Percentiles rank a stretch among this genome's conserved stretches.
phyloP scores from a whole-genome alignment of 1,140 invertebrate genomes.

The Armadillidium nasatum region DNA sequence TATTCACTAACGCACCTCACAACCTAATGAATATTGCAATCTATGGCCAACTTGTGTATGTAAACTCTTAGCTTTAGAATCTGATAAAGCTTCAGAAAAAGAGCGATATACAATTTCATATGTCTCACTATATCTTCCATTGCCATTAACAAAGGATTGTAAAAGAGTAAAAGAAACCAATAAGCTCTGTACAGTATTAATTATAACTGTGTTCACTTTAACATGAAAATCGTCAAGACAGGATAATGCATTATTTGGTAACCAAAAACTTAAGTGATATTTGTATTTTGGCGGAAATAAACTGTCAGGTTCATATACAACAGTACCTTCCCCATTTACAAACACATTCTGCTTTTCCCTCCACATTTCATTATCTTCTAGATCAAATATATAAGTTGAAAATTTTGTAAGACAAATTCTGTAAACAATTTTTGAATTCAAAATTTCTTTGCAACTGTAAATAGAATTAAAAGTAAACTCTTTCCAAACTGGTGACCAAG shows the following conservation, averaged over 20 bases:
- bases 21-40: constrained; percentile 25
- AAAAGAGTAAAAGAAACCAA: constrained; percentile 23
- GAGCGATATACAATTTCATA: constrained; percentile 30
- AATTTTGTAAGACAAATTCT: neutral
- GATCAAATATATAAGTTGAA: neutral
- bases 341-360: constrained; percentile 3
- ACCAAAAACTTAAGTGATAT: constrained; percentile 44
- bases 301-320: constrained; percentile 26
- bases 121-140: constrained; percentile 20
- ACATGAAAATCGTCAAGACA: neutral
- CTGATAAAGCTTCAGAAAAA: constrained; percentile 28
- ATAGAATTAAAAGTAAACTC: neutral
- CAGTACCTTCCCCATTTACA: neutral
- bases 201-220: constrained; percentile 21
- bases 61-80: constrained; percentile 28
- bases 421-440: neutral
- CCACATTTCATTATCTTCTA: constrained; percentile 32
- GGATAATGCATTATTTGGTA: neutral
- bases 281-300: constrained; percentile 34
- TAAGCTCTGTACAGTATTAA: constrained; percentile 22
- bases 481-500: constrained; percentile 6
- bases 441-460: neutral
- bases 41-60: constrained; percentile 21
- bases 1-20: no score
- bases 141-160: constrained; percentile 2